Percentiles rank a stretch among this genome's conserved stretches.
phyloP scores from a whole-genome alignment of 1,140 invertebrate genomes.

The Solen grandis region DNA sequence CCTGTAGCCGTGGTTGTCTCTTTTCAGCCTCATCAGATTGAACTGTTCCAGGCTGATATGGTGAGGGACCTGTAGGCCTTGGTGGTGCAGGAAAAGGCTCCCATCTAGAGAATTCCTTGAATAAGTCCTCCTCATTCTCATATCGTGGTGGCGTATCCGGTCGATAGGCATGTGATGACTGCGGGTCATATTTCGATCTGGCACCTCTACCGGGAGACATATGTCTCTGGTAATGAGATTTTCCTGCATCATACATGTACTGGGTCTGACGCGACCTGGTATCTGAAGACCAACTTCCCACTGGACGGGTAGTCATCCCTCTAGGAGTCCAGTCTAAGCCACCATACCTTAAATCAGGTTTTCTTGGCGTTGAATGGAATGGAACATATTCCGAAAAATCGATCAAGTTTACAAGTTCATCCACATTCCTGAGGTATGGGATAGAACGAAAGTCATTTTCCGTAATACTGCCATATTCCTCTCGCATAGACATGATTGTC shows the following conservation, averaged over 20 bases:
- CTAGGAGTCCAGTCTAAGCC: neutral
- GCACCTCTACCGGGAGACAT: too few relatives aligned
- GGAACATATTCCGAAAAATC: neutral
- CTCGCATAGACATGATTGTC: neutral
- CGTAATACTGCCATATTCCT: neutral
- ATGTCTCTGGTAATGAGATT: neutral
- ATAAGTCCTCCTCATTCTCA: too few relatives aligned
- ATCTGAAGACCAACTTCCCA: neutral
- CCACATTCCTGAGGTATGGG: neutral
- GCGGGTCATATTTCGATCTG: too few relatives aligned
- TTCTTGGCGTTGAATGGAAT: neutral
- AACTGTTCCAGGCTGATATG: neutral
- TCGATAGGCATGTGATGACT: too few relatives aligned
- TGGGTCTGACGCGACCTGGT: neutral
- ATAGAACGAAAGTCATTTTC: neutral
- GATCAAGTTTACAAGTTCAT: conserved; percentile 2
- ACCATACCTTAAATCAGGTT: neutral
- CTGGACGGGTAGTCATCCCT: neutral
- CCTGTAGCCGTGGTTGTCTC: neutral
- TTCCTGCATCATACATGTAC: neutral
- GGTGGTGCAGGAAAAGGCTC: too few relatives aligned
- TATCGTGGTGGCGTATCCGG: too few relatives aligned
- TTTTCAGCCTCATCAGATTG: neutral
- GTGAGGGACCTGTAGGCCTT: too few relatives aligned
- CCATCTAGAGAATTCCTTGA: neutral